These are phyloP conservation scores for Coilia nasus DNA, from an alignment of 2,797 vertebrate species.

Conservation along the genomic window DNA sequence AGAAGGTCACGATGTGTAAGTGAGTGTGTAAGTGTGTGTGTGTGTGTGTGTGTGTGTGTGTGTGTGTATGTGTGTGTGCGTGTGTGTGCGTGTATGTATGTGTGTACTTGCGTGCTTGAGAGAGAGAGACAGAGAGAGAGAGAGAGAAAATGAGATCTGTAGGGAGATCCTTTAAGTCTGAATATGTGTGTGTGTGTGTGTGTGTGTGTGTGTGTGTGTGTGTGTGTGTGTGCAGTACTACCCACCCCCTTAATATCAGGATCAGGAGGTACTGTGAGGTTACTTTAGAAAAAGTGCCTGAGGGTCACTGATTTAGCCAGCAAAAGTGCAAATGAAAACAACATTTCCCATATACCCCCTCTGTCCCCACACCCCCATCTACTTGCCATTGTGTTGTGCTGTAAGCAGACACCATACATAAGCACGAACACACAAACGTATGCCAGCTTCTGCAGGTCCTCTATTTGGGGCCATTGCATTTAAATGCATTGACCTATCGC, in stretches of 20 bases:
- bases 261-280: background rate
- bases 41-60: background rate
- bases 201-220: constrained; percentile 28
- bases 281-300: constrained; percentile 17
- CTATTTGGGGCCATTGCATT: background rate
- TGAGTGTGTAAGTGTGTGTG: background rate
- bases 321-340: constrained; percentile 27
- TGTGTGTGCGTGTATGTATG: background rate
- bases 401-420: background rate
- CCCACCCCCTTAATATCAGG: background rate
- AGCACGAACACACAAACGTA: background rate
- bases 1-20: constrained; percentile 18
- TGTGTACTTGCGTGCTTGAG: background rate
- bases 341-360: background rate
- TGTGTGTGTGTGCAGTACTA: constrained; percentile 32
- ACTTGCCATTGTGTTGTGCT: background rate
- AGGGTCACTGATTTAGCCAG: constrained; percentile 38
- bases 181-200: constrained; percentile 30
- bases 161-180: too few relatives aligned
- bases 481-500: constrained; percentile 35
- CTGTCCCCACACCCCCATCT: background rate
- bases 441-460: constrained; percentile 35
- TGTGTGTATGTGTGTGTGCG: background rate
- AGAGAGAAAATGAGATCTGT: background rate
- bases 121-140: background rate